Percentiles rank a stretch among this genome's conserved stretches.
Conservation (phyloP, 2,797 vertebrate species). For the Telmatherina bonti region DNA sequence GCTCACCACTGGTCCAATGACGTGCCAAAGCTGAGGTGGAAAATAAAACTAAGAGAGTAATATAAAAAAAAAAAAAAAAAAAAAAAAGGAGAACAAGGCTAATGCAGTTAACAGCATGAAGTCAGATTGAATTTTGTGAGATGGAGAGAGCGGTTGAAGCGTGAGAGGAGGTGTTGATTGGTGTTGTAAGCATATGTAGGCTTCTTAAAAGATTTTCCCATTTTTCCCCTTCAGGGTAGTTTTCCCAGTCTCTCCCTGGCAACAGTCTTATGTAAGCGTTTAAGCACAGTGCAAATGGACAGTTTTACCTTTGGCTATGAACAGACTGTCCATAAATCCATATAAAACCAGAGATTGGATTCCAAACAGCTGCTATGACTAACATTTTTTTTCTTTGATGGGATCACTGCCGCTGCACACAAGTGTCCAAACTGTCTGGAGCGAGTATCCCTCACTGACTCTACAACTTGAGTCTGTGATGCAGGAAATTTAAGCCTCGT, state of each 20-base stretch:
- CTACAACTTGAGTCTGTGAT: conserved; percentile 14
- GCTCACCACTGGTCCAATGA: conserved; percentile 18
- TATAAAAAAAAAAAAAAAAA: not conserved
- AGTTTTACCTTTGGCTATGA: conserved; percentile 8
- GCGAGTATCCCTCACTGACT: conserved; percentile 13
- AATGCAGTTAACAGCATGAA: conserved; percentile 43
- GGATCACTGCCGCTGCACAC: conserved; percentile 9
- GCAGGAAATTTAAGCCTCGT: conserved; percentile 26
- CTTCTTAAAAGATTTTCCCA: conserved; percentile 4
- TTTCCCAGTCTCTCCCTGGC: conserved; percentile 13
- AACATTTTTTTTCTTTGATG: not conserved
- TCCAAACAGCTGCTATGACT: not conserved
- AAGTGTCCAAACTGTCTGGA: not conserved
- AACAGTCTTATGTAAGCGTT: conserved; percentile 51
- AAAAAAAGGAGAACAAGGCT: not conserved
- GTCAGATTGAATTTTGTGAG: conserved; percentile 35
- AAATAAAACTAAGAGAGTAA: no score
- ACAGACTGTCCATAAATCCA: conserved; percentile 8
- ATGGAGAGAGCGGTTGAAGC: conserved; percentile 15
- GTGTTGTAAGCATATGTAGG: conserved; percentile 21
- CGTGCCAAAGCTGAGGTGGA: conserved; percentile 7
- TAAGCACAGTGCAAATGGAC: conserved; percentile 13
- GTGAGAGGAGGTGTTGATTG: conserved; percentile 44
- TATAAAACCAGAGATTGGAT: not conserved
- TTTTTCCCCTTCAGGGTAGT: conserved; percentile 16